Evolutionary conservation across 53 echinoderm and acorn worm genomes (phyloP), one percentile per base, ranked within the genome.

Genomic region (Hippasteria phrygiana): DNA sequence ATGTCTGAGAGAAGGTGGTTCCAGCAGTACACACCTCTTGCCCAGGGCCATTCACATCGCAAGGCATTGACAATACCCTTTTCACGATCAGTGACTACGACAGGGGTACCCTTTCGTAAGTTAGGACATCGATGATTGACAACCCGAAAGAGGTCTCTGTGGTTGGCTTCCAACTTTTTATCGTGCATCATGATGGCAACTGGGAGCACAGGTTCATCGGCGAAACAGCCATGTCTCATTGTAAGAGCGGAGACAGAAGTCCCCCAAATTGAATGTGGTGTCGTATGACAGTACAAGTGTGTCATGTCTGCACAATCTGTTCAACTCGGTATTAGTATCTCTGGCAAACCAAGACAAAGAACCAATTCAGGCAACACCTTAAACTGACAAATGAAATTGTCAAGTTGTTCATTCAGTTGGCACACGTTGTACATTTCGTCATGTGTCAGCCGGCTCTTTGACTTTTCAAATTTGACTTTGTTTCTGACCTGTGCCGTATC

Each of bases 351-450:
- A n/a, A n/a, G n/a, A n/a, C n/a, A n/a, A n/a, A n/a, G n/a, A n/a
- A n/a, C n/a, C n/a, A n/a, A n/a, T n/a, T n/a, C n/a, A n/a, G n/a
- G n/a, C n/a, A n/a, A n/a, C n/a, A 71, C 72, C 2, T 32, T 71
- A 8, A 71, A 71, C 38, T 42, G 20, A 39, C 72, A 71, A 71
- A 41, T 71, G 72, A 71, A 71, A 2, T 71, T 4, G 39, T 39
- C 74, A 3, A 74, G 0, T 27, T 71, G 72, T 40, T 71, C 72
- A 47, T 46, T 29, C 24, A 74, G 47, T 13, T 43, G n/a, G 74
- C 45, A 74, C 16, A 74, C 74, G 45, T 48, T 74, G 32, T 35
- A 74, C 47, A 48, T 74, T 74, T 74, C 74, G 47, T 74, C 74
- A 74, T 74, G 74, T 1, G 74, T 45, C 32, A 74, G 45, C 13